phyloP scores from a whole-genome alignment of 2,797 vertebrate species.

The Phrynocephalus guinanensis region DNA sequence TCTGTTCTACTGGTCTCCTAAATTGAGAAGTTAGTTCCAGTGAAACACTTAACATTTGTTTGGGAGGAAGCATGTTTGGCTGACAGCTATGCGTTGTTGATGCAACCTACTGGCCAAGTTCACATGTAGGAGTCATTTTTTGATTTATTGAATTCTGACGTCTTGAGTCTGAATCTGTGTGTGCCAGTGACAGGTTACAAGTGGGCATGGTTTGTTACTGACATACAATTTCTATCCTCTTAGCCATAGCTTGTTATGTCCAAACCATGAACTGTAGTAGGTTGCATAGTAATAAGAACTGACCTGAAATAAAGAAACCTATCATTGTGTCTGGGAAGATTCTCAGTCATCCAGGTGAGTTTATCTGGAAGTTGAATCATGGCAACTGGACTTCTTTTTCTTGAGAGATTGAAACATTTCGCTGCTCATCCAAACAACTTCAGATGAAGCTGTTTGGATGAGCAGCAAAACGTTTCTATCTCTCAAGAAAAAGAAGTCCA shows the following conservation, averaged over 20 bases:
- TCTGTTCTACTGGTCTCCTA: not conserved
- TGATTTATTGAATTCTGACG: not conserved
- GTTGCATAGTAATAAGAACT: not conserved
- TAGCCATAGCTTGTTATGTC: not conserved
- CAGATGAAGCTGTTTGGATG: no score
- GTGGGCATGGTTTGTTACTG: not conserved
- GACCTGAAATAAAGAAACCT: not conserved
- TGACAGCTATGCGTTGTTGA: not conserved
- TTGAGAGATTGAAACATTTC: no score
- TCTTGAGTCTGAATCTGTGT: not conserved
- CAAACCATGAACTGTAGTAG: not conserved
- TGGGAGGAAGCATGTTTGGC: not conserved
- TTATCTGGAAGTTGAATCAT: no score
- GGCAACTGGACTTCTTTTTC: no score
- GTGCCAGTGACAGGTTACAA: not conserved
- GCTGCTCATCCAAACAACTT: no score
- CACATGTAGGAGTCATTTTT: no score
- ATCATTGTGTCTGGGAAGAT: no score
- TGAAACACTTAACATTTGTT: not conserved
- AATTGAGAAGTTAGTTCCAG: not conserved
- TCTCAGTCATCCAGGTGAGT: no score
- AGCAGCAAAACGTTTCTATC: no score
- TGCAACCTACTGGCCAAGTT: not conserved
- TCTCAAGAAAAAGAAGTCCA: no score
- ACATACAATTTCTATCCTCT: not conserved